Conservation (phyloP, 2,888 invertebrate genomes). For the Cybosia mesomella region DNA sequence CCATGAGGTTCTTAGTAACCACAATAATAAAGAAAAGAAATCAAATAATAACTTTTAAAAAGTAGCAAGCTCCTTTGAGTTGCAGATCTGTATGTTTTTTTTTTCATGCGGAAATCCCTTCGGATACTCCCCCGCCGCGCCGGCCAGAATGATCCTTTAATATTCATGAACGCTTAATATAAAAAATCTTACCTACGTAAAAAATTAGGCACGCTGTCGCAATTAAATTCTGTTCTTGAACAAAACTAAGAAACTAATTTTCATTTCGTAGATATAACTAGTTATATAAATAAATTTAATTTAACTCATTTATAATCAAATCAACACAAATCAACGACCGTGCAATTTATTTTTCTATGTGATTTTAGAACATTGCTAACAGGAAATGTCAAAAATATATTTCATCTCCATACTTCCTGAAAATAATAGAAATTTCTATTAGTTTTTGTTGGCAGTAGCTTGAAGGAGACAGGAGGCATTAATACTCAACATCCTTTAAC, state of each 20-base stretch:
- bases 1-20: not conserved
- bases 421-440: not conserved
- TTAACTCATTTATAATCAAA: not conserved
- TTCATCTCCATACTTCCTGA: not conserved
- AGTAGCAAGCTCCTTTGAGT: not conserved
- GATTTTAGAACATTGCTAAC: not conserved
- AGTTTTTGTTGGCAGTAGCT: not conserved
- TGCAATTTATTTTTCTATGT: not conserved
- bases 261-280: no score
- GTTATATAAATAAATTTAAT: not conserved
- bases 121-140: no score
- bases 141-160: not conserved
- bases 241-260: not conserved
- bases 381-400: not conserved
- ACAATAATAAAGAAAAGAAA: not conserved
- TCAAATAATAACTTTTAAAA: not conserved
- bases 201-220: not conserved
- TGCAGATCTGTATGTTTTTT: no score
- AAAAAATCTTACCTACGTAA: not conserved
- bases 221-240: not conserved
- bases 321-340: conserved; percentile 4
- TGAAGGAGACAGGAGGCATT: not conserved
- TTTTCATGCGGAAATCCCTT: no score
- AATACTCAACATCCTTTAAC: not conserved
- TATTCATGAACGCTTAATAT: not conserved